Conservation (phyloP, 2,113 vertebrate genomes). For the Dinomys branickii region DNA sequence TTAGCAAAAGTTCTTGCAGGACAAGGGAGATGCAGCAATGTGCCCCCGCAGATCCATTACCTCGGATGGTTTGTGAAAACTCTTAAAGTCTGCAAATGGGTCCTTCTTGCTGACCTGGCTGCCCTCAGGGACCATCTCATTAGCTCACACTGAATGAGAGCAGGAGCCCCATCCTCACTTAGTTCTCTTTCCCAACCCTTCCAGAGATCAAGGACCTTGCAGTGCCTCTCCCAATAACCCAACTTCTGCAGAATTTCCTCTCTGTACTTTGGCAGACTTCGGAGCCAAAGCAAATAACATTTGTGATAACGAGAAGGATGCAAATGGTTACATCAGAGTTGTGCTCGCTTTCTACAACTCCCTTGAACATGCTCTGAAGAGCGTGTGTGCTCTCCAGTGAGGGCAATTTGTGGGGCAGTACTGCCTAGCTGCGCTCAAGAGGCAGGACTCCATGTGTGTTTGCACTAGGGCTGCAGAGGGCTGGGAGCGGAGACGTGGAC, state of each 20-base stretch:
- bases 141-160: conserved; percentile 40
- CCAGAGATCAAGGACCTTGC: not conserved
- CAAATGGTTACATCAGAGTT: not conserved
- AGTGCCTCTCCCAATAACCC: not conserved
- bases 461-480: no score
- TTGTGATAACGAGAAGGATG: not conserved
- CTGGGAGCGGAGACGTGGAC: rapidly evolving
- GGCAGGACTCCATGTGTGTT: not conserved
- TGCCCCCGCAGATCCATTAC: rapidly evolving
- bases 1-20: not conserved
- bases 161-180: not conserved
- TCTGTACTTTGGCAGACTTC: not conserved
- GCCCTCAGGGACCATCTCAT: conserved; percentile 49
- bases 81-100: not conserved
- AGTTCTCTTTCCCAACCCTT: not conserved
- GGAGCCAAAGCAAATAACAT: not conserved
- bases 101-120: not conserved
- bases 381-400: not conserved
- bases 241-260: not conserved
- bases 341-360: not conserved
- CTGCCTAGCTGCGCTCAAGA: not conserved
- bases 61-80: rapidly evolving
- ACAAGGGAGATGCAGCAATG: not conserved
- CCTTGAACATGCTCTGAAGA: not conserved
- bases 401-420: no score